These are phyloP conservation scores for Thinocorus orbignyianus DNA, from an alignment of 2,113 vertebrate species.

Conservation along the genomic window DNA sequence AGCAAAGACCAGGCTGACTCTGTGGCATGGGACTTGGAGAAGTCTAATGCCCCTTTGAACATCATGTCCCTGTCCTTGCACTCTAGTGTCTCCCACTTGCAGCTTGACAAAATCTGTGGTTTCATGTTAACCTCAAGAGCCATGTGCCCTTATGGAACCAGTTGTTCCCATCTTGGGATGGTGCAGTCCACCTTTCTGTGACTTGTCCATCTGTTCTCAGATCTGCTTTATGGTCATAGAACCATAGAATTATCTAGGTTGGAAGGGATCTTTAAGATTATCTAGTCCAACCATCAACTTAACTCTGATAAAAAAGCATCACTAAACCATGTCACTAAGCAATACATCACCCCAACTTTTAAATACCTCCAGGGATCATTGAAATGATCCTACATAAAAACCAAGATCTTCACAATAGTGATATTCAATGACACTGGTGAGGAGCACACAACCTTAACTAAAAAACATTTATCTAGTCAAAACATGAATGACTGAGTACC, in stretches of 20 bases:
- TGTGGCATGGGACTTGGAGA: neutral
- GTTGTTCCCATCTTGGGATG: neutral
- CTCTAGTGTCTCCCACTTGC: neutral
- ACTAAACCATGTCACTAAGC: no score
- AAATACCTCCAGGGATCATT: no score
- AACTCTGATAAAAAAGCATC: no score
- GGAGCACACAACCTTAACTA: neutral
- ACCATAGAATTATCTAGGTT: neutral
- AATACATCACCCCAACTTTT: no score
- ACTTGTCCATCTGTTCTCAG: neutral
- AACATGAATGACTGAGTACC: neutral
- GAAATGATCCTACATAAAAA: neutral
- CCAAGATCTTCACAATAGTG: rapidly evolving
- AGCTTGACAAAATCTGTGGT: neutral
- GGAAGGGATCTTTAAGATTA: no score
- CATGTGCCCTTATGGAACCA: neutral
- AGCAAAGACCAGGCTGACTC: neutral
- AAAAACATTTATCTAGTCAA: neutral
- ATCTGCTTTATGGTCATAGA: neutral
- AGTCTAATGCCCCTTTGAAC: neutral
- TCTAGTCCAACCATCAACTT: no score
- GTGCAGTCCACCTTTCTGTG: neutral
- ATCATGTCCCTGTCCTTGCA: neutral
- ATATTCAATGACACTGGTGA: neutral
- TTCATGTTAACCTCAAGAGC: neutral